Evolutionary conservation across 2,888 invertebrate genomes (phyloP).

Genomic region (Ennomos quercinarius): DNA sequence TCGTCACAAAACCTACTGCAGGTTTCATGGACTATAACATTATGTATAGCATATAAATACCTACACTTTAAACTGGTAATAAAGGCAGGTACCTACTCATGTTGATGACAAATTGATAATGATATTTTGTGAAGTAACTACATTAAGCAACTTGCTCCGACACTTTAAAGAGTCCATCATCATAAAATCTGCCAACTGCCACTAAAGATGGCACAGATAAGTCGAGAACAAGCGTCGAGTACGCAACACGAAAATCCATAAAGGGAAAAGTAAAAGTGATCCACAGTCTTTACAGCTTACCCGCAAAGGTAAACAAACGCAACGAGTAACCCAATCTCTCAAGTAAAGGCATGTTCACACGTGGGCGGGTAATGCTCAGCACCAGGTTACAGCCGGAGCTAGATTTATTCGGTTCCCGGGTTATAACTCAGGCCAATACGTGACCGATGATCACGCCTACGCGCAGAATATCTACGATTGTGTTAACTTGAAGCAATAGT

Average conservation of each 20-base stretch:
- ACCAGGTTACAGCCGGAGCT: constrained; percentile 48
- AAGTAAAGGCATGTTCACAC: constrained; percentile 36
- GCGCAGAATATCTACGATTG: constrained; percentile 54
- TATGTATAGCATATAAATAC: no score
- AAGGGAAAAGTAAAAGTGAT: constrained; percentile 28
- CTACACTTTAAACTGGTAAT: no score
- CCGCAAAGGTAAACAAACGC: constrained; percentile 33
- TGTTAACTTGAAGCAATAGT: constrained; percentile 72
- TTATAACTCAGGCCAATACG: constrained; percentile 80
- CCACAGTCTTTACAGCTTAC: constrained; percentile 3
- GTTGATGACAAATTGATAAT: no score
- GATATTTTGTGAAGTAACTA: no score
- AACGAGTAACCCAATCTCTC: constrained; percentile 29
- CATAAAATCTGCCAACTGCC: neutral
- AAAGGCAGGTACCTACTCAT: no score
- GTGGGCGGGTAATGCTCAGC: constrained; percentile 67
- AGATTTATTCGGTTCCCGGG: constrained; percentile 76
- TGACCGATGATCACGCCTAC: constrained; percentile 81
- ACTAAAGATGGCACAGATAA: constrained; percentile 8
- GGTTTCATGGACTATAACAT: no score
- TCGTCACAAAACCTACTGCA: no score
- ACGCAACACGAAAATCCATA: constrained; percentile 24
- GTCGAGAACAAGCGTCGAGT: constrained; percentile 8
- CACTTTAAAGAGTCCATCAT: no score
- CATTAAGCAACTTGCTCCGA: no score